Evolutionary conservation across 2,797 vertebrate genomes (phyloP), one percentile per base, ranked within the genome.

Genomic region (Enteromius anoplus): DNA sequence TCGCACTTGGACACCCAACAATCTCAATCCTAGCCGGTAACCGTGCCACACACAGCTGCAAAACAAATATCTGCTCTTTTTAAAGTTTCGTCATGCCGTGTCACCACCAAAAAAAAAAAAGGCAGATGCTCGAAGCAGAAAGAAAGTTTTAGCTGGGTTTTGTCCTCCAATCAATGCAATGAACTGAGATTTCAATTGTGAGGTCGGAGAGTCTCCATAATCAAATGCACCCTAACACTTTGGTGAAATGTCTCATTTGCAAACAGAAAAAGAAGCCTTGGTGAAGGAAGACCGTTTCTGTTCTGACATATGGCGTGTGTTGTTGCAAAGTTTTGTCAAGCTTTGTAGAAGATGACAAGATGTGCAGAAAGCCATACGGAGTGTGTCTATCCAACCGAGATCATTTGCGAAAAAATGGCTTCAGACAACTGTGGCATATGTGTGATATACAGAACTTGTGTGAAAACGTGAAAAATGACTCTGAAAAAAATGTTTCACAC

Each of bases 291-390:
- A 81, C 73, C 62, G 12, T 86, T 75, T 85, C 58, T 40, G 64
- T 70, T 65, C 32, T 85, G 81, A 34, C 85, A 85, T 78, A 85
- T 84, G 82, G 81, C 84, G 81, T 80, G 68, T 83, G 65, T 77
- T 82, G 53, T 75, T 72, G 47, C 69, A 23, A 47, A 79, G 70
- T 55, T 69, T 83, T 83, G 65, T 83, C 62, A 75, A 75, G 78
- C 78, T 70, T 70, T 45, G 62, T 66, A 37, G 34, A 72, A 83
- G 32, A 77, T 23, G 82, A 87, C 85, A 84, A 78, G 84, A 87
- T 82, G 80, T 73, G 73, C 47, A 37, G 26, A 64, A 77, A 71
- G 69, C 86, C 87, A 87, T 86, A 88, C 73, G 82, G 87, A 84
- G 62, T 17, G 66, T 78, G 86, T 86, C 84, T 85, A 37, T 73